Evolutionary conservation across 2,888 invertebrate genomes (phyloP), one percentile per base, ranked within the genome.

Genomic region (Eristalinus aeneus): DNA sequence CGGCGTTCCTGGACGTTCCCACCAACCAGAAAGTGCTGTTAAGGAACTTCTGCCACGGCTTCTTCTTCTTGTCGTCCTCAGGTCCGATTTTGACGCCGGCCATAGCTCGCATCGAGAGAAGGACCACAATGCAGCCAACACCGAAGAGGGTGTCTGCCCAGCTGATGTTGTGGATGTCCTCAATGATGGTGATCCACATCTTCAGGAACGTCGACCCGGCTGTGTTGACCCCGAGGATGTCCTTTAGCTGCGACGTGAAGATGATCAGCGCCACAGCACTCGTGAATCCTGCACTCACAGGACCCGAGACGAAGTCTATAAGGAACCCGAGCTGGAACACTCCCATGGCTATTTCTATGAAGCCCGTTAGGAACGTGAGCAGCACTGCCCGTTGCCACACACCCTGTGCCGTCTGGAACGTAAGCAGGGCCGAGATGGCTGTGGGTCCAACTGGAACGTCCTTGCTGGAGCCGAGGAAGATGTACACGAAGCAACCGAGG

Each of bases 391-490:
- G 88, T 91, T 97, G 95, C 92, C 92, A 92, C 12, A 90, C 90
- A 60, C 95, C 95, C 63, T 94, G 94, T 0, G 96, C 95, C 20
- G 96, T 95, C 93, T 97, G 97, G 91, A 94, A 96, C 2, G 97
- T 97, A 88, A 98, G 94, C 81, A 98, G 93, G 0, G 98, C 97
- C 84, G 97, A 96, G 88, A 98, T 97, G 88, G 98, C 98, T 1
- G 98, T 98, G 3, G 98, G 98, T 8, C 98, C 98, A 89, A 98
- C 95, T 1, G 98, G 98, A 88, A 98, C 96, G 92, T 98, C 98
- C 92, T 97, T 97, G 91, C 97, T 97, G 76, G 97, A 97, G 27
- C 98, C 98, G 88, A 98, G 94, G 88, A 98, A 93, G 89, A 97
- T 96, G 93, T 98, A 98, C 88, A 98, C 94, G 92, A 98, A 96